A percentile compares a stretch with the other conserved stretches of the same genome.
These are phyloP conservation scores for Carcina quercana DNA, from an alignment of 2,888 invertebrate genomes.

Conservation along the genomic window DNA sequence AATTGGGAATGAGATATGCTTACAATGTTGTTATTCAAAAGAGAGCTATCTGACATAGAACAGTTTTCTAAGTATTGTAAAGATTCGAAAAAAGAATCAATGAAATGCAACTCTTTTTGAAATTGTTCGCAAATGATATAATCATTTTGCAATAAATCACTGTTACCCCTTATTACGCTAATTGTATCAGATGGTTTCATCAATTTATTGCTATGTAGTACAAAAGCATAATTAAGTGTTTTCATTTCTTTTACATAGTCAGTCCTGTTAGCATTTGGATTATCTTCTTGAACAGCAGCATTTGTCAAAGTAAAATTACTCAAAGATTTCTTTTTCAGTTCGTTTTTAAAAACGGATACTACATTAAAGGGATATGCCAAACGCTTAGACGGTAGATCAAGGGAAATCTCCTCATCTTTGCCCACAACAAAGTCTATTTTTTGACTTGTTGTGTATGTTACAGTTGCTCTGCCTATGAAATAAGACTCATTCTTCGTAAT, in stretches of 20 bases:
- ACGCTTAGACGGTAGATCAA: conserved; percentile 37
- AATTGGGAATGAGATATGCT: conserved; percentile 35
- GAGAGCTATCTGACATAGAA: conserved; percentile 43
- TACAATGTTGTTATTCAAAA: conserved; percentile 35
- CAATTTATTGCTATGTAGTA: conserved; percentile 44
- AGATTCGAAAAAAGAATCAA: conserved; percentile 67
- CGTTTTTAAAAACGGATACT: conserved; percentile 51
- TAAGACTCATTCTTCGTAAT: conserved; percentile 40
- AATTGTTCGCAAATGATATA: conserved; percentile 59
- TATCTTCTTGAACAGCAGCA: conserved; percentile 22
- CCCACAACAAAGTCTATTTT: conserved; percentile 56
- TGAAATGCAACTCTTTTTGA: conserved; percentile 61
- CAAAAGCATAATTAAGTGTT: conserved; percentile 40
- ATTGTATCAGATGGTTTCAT: conserved; percentile 65
- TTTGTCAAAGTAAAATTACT: conserved; percentile 16
- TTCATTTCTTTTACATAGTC: conserved; percentile 35
- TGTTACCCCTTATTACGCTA: conserved; percentile 53
- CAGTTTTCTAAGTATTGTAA: conserved; percentile 59
- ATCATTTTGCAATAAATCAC: conserved; percentile 43
- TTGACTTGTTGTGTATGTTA: conserved; percentile 57
- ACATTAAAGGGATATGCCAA: conserved; percentile 53
- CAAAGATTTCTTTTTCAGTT: conserved; percentile 28
- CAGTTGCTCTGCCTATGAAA: conserved; percentile 49
- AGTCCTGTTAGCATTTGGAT: conserved; percentile 19
- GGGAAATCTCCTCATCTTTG: conserved; percentile 29